These are phyloP conservation scores for Beris morrisii DNA, from an alignment of 2,888 invertebrate species.

Conservation along the genomic window DNA sequence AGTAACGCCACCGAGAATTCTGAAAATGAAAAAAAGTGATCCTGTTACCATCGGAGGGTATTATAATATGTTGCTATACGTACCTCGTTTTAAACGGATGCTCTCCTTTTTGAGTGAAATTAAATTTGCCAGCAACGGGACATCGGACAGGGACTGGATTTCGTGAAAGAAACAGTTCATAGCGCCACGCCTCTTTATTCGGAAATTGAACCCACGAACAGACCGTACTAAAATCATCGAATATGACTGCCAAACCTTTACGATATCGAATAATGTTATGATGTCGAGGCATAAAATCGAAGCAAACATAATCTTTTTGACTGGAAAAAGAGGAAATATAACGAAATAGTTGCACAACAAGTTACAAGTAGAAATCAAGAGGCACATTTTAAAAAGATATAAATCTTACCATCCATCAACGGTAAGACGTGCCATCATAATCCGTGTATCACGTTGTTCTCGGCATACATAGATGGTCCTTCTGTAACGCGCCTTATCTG, in stretches of 20 bases:
- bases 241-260: constrained; percentile 84
- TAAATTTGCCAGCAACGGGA: constrained; percentile 95
- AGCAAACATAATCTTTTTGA: constrained; percentile 97
- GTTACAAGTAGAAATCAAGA: too few relatives aligned
- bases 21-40: constrained; percentile 41
- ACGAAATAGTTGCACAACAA: too few relatives aligned
- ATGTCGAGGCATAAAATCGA: constrained; percentile 93
- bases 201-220: constrained; percentile 94
- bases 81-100: constrained; percentile 79
- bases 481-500: constrained; percentile 85
- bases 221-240: constrained; percentile 87
- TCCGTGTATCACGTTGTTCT: constrained; percentile 85
- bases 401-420: constrained; percentile 72
- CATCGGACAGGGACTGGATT: constrained; percentile 91
- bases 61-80: constrained; percentile 41
- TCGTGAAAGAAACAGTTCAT: constrained; percentile 78
- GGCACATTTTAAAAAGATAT: too few relatives aligned
- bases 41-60: constrained; percentile 33
- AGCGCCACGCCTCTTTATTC: constrained; percentile 83
- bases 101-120: constrained; percentile 90
- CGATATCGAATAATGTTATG: constrained; percentile 93
- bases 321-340: constrained; percentile 50
- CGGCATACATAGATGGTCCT: constrained; percentile 92
- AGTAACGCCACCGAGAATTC: constrained; percentile 95
- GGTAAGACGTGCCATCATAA: constrained; percentile 95